phyloP scores from a whole-genome alignment of 2,888 invertebrate species.

The Eupithecia centaureata region DNA sequence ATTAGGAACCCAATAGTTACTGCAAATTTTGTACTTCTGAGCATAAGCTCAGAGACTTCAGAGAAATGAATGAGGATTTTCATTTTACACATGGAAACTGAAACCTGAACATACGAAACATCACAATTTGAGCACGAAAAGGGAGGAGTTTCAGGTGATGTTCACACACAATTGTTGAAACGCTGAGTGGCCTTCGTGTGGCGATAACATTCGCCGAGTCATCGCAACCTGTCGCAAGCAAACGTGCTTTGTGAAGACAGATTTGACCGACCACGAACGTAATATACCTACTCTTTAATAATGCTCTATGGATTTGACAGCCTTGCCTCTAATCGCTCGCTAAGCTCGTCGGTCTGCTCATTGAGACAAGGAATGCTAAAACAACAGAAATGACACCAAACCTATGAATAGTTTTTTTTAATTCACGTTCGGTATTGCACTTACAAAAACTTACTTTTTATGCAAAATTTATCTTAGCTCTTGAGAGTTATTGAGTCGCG shows the following conservation, averaged over 20 bases:
- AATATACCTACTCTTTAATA: too few species aligned
- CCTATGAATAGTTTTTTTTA: too few species aligned
- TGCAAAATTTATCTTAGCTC: too few species aligned
- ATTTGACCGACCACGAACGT: background rate
- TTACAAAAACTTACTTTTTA: too few species aligned
- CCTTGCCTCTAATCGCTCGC: too few species aligned
- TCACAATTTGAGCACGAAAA: slow-evolving; percentile 25
- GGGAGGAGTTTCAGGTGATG: slow-evolving; percentile 25
- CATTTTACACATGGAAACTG: background rate
- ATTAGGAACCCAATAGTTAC: too few species aligned
- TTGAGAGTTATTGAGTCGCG: too few species aligned
- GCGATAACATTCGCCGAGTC: background rate
- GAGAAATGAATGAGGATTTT: background rate
- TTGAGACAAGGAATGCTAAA: too few species aligned
- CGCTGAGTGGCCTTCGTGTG: background rate
- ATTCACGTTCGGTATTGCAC: too few species aligned
- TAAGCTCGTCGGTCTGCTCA: too few species aligned
- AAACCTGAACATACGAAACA: slow-evolving; percentile 4
- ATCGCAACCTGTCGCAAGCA: background rate
- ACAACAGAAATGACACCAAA: too few species aligned
- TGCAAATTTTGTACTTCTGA: background rate
- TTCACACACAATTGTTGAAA: slow-evolving; percentile 1
- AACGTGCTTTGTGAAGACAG: background rate
- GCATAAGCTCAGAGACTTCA: background rate
- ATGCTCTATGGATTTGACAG: too few species aligned